Conservation (phyloP, 2,888 invertebrate species). For the Acrobasis consociella region DNA sequence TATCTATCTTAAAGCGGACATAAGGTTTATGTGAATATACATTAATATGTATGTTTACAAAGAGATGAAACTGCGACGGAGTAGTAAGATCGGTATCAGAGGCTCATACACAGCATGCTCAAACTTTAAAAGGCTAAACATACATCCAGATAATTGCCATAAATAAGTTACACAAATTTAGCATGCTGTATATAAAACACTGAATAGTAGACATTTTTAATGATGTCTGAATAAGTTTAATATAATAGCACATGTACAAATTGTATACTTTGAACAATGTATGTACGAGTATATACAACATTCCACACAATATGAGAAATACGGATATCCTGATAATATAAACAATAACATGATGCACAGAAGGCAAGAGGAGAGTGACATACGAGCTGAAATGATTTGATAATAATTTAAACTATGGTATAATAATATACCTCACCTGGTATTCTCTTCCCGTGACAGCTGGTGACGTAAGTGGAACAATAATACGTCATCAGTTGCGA, state of each 20-base stretch:
- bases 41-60: conserved; percentile 34
- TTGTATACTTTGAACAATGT: not conserved
- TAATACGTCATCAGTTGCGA: too few species aligned
- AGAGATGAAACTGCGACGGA: conserved; percentile 52
- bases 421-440: too few species aligned
- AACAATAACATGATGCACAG: not conserved
- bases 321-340: not conserved
- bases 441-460: too few species aligned
- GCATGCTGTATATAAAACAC: conserved; percentile 4
- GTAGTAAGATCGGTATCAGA: conserved; percentile 2
- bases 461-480: too few species aligned
- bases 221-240: not conserved
- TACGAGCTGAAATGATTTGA: not conserved
- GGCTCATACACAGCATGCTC: conserved; percentile 5
- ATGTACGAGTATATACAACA: not conserved
- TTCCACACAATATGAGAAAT: not conserved
- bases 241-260: conserved; percentile 3
- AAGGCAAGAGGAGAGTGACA: not conserved
- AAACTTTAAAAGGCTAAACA: not conserved
- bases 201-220: not conserved
- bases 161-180: not conserved
- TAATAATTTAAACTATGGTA: too few species aligned
- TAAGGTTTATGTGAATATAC: conserved; percentile 52
- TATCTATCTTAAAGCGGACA: conserved; percentile 62
- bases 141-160: not conserved